These are phyloP conservation scores for Gnatocerus cornutus DNA, from an alignment of 2,888 invertebrate genomes.

Conservation along the genomic window DNA sequence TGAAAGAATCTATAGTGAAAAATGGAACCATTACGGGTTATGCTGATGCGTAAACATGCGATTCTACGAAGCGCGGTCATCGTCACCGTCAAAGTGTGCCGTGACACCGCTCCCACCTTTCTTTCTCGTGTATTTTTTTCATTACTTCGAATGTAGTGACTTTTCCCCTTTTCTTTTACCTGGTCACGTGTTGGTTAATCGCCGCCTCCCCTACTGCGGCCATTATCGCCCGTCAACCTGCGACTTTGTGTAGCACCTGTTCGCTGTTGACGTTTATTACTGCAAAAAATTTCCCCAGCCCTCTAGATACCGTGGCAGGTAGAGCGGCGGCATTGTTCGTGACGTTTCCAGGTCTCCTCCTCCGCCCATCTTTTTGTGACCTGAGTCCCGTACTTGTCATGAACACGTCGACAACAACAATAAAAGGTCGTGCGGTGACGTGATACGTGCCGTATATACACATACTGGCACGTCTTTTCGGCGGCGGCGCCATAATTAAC, in stretches of 20 bases:
- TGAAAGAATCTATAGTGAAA: slow-evolving; percentile 25
- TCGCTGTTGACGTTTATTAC: slow-evolving; percentile 39
- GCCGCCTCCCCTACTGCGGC: slow-evolving; percentile 13
- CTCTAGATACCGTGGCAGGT: slow-evolving; percentile 20
- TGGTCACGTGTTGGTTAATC: not conserved
- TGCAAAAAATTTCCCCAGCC: slow-evolving; percentile 34
- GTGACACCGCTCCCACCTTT: too few species aligned
- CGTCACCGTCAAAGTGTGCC: too few species aligned
- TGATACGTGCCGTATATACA: slow-evolving; percentile 24
- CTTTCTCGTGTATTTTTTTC: too few species aligned
- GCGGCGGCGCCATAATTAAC: too few species aligned
- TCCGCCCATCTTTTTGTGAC: slow-evolving; percentile 30
- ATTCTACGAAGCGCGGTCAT: too few species aligned
- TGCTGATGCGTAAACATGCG: too few species aligned
- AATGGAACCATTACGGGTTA: slow-evolving; percentile 14
- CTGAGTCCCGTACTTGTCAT: slow-evolving; percentile 38
- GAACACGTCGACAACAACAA: slow-evolving; percentile 35
- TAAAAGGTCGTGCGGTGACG: slow-evolving; percentile 33
- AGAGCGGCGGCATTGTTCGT: slow-evolving; percentile 38
- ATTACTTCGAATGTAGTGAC: not conserved
- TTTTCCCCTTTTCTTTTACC: not conserved
- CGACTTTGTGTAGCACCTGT: slow-evolving; percentile 31
- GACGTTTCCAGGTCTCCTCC: slow-evolving; percentile 40
- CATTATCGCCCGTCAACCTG: slow-evolving; percentile 25
- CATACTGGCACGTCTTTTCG: too few species aligned